Conservation (phyloP, 2,113 vertebrate genomes). For the Rutilus rutilus region DNA sequence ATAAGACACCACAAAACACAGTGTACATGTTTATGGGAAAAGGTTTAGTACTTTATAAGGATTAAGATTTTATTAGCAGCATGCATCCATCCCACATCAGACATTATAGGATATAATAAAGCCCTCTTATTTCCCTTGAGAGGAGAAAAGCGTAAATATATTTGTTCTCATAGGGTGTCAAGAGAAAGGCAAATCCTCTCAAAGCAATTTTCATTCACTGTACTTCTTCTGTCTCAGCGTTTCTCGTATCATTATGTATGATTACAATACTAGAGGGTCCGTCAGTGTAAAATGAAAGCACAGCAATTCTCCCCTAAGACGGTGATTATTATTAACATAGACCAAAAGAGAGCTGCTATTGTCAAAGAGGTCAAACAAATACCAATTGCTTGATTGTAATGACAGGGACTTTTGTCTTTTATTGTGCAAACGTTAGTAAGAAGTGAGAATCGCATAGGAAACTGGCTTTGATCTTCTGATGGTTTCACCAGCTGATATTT, state of each 20-base stretch:
- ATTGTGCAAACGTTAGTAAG: background rate
- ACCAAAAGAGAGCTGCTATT: conserved; percentile 18
- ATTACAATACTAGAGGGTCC: conserved; percentile 31
- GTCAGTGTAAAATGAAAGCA: conserved; percentile 11
- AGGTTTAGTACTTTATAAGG: background rate
- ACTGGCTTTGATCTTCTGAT: background rate
- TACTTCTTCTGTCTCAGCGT: conserved; percentile 16
- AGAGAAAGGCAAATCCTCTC: background rate
- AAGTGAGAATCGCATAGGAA: background rate
- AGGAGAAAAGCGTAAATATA: conserved; percentile 14
- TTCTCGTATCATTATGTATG: conserved; percentile 38
- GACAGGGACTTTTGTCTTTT: conserved; percentile 12
- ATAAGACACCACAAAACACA: background rate
- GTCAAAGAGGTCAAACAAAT: conserved; percentile 19
- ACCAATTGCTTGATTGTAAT: conserved; percentile 20
- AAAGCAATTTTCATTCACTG: conserved; percentile 18
- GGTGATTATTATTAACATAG: conserved; percentile 19
- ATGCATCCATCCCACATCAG: conserved; percentile 13
- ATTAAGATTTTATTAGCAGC: conserved; percentile 22
- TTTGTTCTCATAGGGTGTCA: conserved; percentile 7
- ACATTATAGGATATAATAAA: conserved; percentile 24
- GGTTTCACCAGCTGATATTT: background rate
- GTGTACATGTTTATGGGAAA: background rate
- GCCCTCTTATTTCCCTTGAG: conserved; percentile 38
- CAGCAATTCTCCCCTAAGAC: conserved; percentile 6